A percentile compares a stretch with the other conserved stretches of the same genome.
Conservation (phyloP, 2,888 invertebrate genomes). For the Ganaspis brasiliensis region DNA sequence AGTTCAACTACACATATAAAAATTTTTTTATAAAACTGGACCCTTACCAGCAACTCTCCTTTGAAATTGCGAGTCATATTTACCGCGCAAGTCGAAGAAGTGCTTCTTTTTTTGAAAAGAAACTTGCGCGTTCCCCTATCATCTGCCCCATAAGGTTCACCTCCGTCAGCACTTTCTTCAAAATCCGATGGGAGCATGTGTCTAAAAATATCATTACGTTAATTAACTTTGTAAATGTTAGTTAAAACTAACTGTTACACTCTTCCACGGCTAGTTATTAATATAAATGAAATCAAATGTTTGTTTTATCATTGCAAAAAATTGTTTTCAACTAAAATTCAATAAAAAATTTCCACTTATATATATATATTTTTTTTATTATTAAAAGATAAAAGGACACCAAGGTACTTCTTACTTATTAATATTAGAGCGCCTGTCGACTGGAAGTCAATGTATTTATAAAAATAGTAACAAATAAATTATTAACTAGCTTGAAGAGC, state of each 20-base stretch:
- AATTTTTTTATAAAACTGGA: conserved; percentile 13
- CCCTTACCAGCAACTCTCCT: conserved; percentile 45
- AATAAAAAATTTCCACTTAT: conserved; percentile 21
- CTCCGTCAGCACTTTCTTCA: conserved; percentile 85
- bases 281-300: no score
- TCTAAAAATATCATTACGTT: conserved; percentile 80
- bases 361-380: no score
- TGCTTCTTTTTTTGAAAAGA: conserved; percentile 93
- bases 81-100: conserved; percentile 93
- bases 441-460: no score
- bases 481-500: no score
- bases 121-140: conserved; percentile 90
- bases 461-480: no score
- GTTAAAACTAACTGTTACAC: no score
- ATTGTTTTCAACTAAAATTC: not conserved
- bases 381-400: no score
- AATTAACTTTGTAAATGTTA: no score
- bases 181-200: conserved; percentile 88
- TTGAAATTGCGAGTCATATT: conserved; percentile 70
- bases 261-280: no score
- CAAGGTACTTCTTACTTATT: no score
- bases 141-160: conserved; percentile 87
- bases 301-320: no score
- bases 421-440: no score
- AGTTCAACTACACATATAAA: conserved; percentile 23